Evolutionary conservation across 2,113 vertebrate genomes (phyloP).

Genomic region (Trematomus loennbergii): DNA sequence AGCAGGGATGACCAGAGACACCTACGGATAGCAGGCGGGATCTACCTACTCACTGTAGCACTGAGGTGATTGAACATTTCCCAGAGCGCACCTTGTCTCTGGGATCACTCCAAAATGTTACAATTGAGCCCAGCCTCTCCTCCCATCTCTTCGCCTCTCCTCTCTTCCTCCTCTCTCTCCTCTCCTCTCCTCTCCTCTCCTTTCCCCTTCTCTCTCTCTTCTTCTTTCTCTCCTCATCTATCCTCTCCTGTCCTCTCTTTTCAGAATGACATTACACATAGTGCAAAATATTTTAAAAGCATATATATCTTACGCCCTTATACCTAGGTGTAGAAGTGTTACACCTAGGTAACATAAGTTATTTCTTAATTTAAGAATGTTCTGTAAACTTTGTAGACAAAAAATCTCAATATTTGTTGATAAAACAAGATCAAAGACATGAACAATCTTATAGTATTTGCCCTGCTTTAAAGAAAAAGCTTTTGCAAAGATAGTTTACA

Average conservation of each 20-base stretch:
- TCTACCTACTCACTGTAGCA: conserved; percentile 62
- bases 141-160: conserved; percentile 28
- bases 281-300: neutral
- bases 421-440: no score
- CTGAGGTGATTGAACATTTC: conserved; percentile 74
- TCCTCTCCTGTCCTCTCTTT: neutral
- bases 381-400: neutral
- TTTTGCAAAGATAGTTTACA: neutral
- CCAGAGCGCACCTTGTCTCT: conserved; percentile 77
- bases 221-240: neutral
- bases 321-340: neutral
- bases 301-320: neutral
- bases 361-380: neutral
- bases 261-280: neutral
- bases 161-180: conserved; percentile 17
- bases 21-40: conserved; percentile 74
- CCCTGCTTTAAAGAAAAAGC: neutral
- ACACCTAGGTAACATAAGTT: no score
- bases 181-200: conserved; percentile 1
- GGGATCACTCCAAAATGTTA: conserved; percentile 69
- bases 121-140: conserved; percentile 64
- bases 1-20: conserved; percentile 55
- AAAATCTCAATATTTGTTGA: neutral
- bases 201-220: neutral
- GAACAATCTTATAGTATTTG: no score